A percentile compares a stretch with the other conserved stretches of the same genome.
Evolutionary conservation across 2,113 vertebrate genomes (phyloP).

Genomic region (Leuciscus idus): DNA sequence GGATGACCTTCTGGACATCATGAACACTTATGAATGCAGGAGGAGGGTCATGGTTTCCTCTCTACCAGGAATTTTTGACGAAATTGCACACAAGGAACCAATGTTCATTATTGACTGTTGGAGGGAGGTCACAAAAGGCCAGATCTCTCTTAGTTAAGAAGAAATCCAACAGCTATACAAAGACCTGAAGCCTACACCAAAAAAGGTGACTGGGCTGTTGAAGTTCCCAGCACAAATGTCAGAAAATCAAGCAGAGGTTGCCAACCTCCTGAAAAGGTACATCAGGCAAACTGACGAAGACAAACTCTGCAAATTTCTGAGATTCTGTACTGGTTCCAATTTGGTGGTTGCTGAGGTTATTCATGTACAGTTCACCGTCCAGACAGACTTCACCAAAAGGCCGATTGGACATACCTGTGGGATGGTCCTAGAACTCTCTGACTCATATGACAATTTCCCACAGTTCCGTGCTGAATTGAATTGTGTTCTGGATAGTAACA

Average conservation of each 20-base stretch:
- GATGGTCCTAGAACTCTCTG: no score
- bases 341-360: no score
- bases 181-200: neutral
- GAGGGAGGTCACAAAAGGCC: conserved; percentile 41
- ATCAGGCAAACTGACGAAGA: neutral
- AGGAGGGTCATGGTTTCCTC: conserved; percentile 31
- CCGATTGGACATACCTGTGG: no score
- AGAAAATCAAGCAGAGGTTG: no score
- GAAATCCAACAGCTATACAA: neutral
- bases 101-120: conserved; percentile 48
- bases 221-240: neutral
- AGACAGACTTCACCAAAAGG: no score
- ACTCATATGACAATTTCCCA: no score
- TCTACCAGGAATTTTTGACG: conserved; percentile 31
- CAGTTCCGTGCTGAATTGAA: no score
- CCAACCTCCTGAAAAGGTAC: no score
- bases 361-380: no score
- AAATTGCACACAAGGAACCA: conserved; percentile 26
- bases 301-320: no score
- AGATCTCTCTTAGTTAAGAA: conserved; percentile 39
- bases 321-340: no score
- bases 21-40: conserved; percentile 43
- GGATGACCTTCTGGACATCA: conserved; percentile 52
- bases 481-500: no score
- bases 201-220: neutral